Evolutionary conservation across 2,113 vertebrate genomes (phyloP), one percentile per base, ranked within the genome.

Genomic region (Vidua macroura): DNA sequence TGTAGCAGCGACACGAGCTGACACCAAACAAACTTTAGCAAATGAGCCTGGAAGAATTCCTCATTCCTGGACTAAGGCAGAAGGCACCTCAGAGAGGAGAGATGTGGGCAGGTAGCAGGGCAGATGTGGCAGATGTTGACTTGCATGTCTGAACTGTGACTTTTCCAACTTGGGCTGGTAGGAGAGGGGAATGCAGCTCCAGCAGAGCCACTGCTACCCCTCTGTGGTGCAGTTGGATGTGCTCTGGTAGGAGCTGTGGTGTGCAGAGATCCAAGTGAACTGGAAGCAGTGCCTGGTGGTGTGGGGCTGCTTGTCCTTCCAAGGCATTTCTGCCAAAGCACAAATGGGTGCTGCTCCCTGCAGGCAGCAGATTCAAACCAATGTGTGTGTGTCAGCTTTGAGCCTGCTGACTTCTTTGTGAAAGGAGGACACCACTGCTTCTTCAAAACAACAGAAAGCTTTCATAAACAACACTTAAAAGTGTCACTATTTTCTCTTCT

Each of bases 181-280:
- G 60, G 43, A 46, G 60, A 56, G 55, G 21, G 27, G 64, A 80
- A 20, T 37, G 51, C 24, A 69, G 48, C 28, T 69, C 55, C 55
- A 46, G 63, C 33, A 59, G 39, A 59, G 52, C 56, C 18, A 6
- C 53, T 58, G 31, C 39, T 31, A 27, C 13, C 27, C 23, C 22
- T 67, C 31, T 70, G 37, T 5, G 0, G 0, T 46, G 56, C 48
- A 21, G 0, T 4, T 41, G 30, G 15, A 4, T 72, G 28, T 62
- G 37, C 53, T 68, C 33, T 3, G 2, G 44, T 39, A 49, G 60
- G 53, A 73, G 53, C 78, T 20, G 6, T 17, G 53, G 11, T 1
- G 1, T 48, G 52, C 58, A 70, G 48, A 55, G 39, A 39, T 52
- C 43, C 19, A 21, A 7, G 72, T n/a, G 68, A 53, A 14, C 31